These are phyloP conservation scores for Pandemis corylana DNA, from an alignment of 2,888 invertebrate genomes.

Conservation along the genomic window DNA sequence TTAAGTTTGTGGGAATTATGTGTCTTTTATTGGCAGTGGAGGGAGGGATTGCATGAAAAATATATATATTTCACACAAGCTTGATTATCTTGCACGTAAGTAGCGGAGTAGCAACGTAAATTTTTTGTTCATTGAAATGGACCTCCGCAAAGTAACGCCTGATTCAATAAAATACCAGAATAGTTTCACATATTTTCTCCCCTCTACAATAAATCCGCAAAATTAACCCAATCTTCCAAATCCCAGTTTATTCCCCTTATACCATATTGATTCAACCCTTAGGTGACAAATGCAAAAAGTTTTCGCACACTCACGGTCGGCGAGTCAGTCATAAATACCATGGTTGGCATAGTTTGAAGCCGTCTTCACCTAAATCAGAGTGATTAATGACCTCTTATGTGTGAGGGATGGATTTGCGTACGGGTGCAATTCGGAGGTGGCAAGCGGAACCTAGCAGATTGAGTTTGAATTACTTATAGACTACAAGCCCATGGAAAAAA, in stretches of 20 bases:
- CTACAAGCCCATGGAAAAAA: too few relatives aligned
- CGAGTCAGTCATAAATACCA: slow-evolving; percentile 27
- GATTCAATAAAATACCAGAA: too few relatives aligned
- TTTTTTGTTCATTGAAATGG: too few relatives aligned
- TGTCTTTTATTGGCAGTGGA: too few relatives aligned
- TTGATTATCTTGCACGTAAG: too few relatives aligned
- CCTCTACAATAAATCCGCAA: neutral
- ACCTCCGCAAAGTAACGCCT: too few relatives aligned
- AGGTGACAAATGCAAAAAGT: slow-evolving; percentile 26
- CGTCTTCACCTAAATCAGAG: slow-evolving; percentile 39
- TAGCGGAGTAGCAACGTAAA: too few relatives aligned
- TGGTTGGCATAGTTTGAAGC: slow-evolving; percentile 22
- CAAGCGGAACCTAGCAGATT: slow-evolving; percentile 29
- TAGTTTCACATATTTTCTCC: neutral
- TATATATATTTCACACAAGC: too few relatives aligned
- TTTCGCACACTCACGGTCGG: neutral
- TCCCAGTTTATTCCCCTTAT: neutral
- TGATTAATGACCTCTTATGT: slow-evolving; percentile 33
- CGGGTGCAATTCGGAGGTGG: slow-evolving; percentile 22
- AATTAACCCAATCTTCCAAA: slow-evolving; percentile 5
- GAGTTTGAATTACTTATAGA: slow-evolving; percentile 30
- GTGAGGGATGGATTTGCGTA: slow-evolving; percentile 31
- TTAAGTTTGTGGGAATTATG: too few relatives aligned
- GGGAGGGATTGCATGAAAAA: too few relatives aligned
- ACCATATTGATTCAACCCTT: slow-evolving; percentile 5